Conservation (phyloP, 2,113 vertebrate species). For the Sarotherodon lohbergeri region DNA sequence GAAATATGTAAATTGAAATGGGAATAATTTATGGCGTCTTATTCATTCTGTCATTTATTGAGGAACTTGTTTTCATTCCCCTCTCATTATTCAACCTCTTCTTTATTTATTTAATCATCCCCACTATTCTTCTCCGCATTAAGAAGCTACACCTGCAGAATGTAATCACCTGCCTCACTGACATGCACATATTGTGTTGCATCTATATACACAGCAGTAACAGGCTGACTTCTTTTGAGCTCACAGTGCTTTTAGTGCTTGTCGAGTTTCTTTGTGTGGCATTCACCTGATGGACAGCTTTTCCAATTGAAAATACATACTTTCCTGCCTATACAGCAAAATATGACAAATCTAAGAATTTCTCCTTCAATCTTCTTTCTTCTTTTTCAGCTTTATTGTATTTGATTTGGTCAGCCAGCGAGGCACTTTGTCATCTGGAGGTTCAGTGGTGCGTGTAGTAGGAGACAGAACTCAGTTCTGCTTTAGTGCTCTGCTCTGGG, state of each 20-base stretch:
- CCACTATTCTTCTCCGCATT: neutral
- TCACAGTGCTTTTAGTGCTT: neutral
- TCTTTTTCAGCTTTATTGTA: slow-evolving; percentile 46
- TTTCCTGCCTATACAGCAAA: slow-evolving; percentile 24
- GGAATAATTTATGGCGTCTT: slow-evolving; percentile 35
- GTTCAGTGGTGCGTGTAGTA: slow-evolving; percentile 54
- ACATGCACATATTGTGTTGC: neutral
- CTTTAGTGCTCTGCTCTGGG: slow-evolving; percentile 56
- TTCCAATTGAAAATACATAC: slow-evolving; percentile 34
- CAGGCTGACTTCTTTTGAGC: neutral
- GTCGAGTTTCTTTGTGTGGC: neutral
- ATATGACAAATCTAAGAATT: slow-evolving; percentile 50
- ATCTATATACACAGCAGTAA: neutral
- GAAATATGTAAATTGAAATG: slow-evolving; percentile 28
- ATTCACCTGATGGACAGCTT: neutral
- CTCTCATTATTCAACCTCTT: slow-evolving; percentile 12
- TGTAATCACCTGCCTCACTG: slow-evolving; percentile 16
- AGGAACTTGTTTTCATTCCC: slow-evolving; percentile 8
- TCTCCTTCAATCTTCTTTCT: slow-evolving; percentile 42
- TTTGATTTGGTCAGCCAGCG: slow-evolving; percentile 58
- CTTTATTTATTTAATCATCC: slow-evolving; percentile 13
- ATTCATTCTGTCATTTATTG: slow-evolving; percentile 12
- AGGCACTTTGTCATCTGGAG: slow-evolving; percentile 67
- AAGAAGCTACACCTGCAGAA: neutral
- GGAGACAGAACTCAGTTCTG: slow-evolving; percentile 68